Conservation (phyloP, 2,797 vertebrate species). For the Nothura maculosa region DNA sequence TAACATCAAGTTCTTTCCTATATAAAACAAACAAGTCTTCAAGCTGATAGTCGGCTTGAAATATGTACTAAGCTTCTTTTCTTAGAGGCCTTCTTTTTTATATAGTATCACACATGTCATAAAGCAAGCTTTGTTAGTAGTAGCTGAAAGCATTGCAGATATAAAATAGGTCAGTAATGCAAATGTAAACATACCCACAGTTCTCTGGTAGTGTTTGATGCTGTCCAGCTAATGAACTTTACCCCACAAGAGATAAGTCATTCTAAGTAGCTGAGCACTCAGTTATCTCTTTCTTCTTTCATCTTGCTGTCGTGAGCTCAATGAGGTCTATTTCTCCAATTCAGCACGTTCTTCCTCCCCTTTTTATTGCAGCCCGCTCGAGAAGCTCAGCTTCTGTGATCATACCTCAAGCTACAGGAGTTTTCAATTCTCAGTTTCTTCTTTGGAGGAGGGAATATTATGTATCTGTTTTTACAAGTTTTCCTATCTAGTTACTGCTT, state of each 20-base stretch:
- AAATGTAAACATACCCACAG: not conserved
- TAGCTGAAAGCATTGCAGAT: not conserved
- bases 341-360: not conserved
- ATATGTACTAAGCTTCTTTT: conserved; percentile 6
- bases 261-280: not conserved
- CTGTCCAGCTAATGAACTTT: conserved; percentile 7
- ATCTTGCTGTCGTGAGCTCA: not conserved
- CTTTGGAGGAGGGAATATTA: not conserved
- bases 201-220: not conserved
- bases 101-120: not conserved
- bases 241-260: not conserved
- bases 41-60: not conserved
- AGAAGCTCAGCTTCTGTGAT: not conserved
- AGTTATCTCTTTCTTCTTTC: conserved; percentile 23
- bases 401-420: not conserved
- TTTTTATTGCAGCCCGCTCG: not conserved
- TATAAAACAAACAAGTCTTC: conserved; percentile 15
- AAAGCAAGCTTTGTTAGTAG: conserved; percentile 13
- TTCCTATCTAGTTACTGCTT: not conserved
- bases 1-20: not conserved
- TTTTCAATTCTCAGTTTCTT: not conserved
- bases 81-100: not conserved
- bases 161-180: not conserved
- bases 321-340: conserved; percentile 1
- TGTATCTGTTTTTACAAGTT: not conserved